These are phyloP conservation scores for Myotis planiceps DNA, from an alignment of 2,797 vertebrate species.

Conservation along the genomic window DNA sequence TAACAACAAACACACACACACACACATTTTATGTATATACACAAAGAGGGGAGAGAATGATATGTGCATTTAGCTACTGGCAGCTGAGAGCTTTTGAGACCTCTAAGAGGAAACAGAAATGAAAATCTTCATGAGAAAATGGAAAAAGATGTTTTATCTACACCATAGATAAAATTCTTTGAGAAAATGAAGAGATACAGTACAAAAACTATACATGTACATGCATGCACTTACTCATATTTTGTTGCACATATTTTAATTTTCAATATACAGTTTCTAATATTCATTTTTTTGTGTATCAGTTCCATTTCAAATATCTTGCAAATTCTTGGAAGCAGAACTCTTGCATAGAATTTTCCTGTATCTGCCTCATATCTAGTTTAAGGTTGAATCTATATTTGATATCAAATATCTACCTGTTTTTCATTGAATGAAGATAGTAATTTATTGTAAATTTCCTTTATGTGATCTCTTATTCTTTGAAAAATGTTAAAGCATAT, in stretches of 20 bases:
- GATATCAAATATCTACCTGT: neutral
- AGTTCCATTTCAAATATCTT: neutral
- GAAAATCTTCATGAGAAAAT: neutral
- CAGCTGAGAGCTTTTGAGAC: neutral
- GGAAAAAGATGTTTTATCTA: neutral
- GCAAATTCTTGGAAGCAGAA: neutral
- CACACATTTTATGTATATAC: neutral
- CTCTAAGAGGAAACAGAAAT: neutral
- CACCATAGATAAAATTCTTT: neutral
- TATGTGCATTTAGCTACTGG: neutral
- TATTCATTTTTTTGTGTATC: neutral
- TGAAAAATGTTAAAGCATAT: neutral
- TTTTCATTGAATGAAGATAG: neutral
- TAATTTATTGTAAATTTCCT: neutral
- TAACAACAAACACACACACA: neutral
- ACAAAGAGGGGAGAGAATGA: neutral
- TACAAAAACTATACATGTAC: neutral
- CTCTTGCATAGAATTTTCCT: neutral
- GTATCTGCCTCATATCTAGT: neutral
- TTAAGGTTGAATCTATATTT: neutral
- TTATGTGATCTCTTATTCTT: neutral
- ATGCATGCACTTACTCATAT: neutral
- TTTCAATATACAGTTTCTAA: neutral
- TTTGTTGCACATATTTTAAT: neutral
- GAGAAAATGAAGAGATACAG: neutral